A percentile compares a stretch with the other conserved stretches of the same genome.
These are phyloP conservation scores for Rhizoglyphus robini DNA, from an alignment of 1,140 invertebrate genomes.

Conservation along the genomic window DNA sequence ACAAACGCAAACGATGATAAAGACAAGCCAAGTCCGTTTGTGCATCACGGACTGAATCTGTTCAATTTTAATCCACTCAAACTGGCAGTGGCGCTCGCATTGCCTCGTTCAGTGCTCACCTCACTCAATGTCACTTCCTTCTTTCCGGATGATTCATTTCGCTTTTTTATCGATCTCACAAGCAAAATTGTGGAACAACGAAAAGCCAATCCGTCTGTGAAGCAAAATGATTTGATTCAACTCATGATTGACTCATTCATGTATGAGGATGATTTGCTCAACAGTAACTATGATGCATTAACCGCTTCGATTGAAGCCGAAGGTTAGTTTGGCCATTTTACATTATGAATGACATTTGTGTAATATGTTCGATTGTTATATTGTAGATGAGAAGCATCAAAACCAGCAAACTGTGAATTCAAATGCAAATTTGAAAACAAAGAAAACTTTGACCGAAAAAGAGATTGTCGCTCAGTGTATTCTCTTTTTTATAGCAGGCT, in stretches of 20 bases:
- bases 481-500: constrained; percentile 24
- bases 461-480: constrained; percentile 5
- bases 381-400: no score
- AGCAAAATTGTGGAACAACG: background rate
- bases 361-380: no score
- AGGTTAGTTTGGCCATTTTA: background rate
- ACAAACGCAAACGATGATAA: background rate
- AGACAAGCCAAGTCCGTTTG: background rate
- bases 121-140: background rate
- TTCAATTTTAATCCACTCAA: background rate
- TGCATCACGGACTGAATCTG: background rate
- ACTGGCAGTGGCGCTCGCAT: background rate
- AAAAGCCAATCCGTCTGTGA: background rate
- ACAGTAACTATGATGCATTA: background rate
- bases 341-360: no score
- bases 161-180: background rate
- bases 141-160: background rate
- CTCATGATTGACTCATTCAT: background rate
- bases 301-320: background rate
- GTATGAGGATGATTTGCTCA: background rate
- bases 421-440: background rate
- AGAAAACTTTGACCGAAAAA: background rate
- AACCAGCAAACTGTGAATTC: background rate
- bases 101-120: background rate
- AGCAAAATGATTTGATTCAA: background rate